These are phyloP conservation scores for Trachelus stipa DNA, from an alignment of 2,888 invertebrate genomes.

Conservation along the genomic window DNA sequence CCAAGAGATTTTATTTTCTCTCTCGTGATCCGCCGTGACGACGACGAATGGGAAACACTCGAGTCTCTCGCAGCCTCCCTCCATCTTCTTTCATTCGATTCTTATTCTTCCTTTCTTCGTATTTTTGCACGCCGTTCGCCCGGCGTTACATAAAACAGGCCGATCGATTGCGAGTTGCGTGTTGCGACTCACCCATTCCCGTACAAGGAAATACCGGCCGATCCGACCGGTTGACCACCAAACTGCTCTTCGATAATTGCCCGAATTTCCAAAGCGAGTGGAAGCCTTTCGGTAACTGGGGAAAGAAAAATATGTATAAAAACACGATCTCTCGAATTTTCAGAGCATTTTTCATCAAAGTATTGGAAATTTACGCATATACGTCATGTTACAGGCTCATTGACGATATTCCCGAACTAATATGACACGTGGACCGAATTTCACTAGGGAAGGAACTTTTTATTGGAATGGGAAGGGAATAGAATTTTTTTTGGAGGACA, in stretches of 20 bases:
- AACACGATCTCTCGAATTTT: background rate
- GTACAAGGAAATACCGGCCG: slow-evolving; percentile 7
- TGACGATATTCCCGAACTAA: background rate
- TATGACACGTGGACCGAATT: background rate
- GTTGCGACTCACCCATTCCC: background rate
- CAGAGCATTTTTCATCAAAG: background rate
- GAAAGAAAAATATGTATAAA: background rate
- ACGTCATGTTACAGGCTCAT: background rate
- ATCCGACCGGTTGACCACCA: background rate
- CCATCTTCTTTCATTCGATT: background rate
- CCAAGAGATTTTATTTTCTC: background rate
- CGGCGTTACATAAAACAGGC: slow-evolving; percentile 1
- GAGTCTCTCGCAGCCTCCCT: background rate
- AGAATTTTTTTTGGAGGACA: background rate
- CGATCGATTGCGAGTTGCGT: background rate
- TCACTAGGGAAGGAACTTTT: background rate
- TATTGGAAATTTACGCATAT: background rate
- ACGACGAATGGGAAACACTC: background rate
- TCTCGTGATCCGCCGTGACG: background rate
- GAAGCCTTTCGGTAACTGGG: background rate
- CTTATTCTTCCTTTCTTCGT: background rate
- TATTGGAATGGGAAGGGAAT: background rate
- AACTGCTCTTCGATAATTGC: background rate
- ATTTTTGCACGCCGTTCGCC: background rate
- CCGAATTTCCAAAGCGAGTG: background rate